Base-by-base conservation (phyloP, 92 coral and sea anemone genomes). In the Umimayanthus kanabou region DNA sequence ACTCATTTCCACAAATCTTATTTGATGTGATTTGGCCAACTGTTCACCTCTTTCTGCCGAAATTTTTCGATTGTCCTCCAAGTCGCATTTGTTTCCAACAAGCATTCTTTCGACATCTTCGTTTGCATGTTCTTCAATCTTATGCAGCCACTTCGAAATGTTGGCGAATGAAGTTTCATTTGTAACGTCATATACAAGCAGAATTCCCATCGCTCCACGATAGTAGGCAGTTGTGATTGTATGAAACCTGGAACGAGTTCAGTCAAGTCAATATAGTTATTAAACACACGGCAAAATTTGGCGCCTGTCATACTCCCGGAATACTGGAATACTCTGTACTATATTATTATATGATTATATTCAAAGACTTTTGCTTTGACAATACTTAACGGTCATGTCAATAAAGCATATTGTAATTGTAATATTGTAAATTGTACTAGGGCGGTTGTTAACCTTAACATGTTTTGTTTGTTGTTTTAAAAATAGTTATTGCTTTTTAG, bases 151-250 rank as follows among this genome's bases (percentile, higher is more conserved):
- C 85, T 97, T 97, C 29, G 98, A 92, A 39, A 97, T 97, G 83
- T 95, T 97, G 49, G 77, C 78, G 84, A 95, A 97, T 0, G 99
- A 94, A 47, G 82, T 92, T 80, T 97, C 99, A 87, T 93, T 97
- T 26, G 99, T 95, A 73, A 97, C 94, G 92, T 97, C 99, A 89
- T 97, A 97, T 45, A 95, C 99, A 71, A 97, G 81, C 82, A 97
- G 93, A 70, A 97, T 97, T 6, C 98, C 99, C 98, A 97, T 94
- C 14, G 99, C 99, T 25, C 99, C 99, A 47, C 99, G 94, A 91
- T 97, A 97, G 83, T 97, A 97, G 55, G 99, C 97, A 1, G 99
- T 95, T 18, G 99, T 97, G 88, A 97, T 97, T 4, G 99, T 97
- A 80, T 97, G 98, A 87, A 97, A 97, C 88, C 99, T 96, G 89